phyloP scores from a whole-genome alignment of 2,113 vertebrate species.

The Jacana jacana region DNA sequence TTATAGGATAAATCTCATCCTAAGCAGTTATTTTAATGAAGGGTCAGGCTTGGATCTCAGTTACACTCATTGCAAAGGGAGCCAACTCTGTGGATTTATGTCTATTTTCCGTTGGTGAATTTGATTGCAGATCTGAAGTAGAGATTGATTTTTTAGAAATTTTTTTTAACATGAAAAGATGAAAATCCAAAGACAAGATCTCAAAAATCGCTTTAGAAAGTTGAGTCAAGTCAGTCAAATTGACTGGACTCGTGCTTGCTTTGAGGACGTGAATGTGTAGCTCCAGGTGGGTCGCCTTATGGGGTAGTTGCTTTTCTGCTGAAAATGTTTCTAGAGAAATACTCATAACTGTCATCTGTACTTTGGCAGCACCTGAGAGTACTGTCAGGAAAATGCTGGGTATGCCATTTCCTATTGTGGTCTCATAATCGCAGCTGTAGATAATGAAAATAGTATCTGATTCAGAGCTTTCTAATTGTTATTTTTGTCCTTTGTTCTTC shows the following conservation, averaged over 20 bases:
- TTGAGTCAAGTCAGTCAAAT: background rate
- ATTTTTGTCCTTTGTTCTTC: background rate
- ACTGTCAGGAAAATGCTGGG: background rate
- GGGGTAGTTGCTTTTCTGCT: slow-evolving; percentile 19
- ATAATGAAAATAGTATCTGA: background rate
- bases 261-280: slow-evolving; percentile 1
- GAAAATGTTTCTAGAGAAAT: slow-evolving; percentile 31
- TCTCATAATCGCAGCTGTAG: background rate
- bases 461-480: background rate
- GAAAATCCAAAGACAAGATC: background rate
- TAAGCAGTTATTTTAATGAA: background rate
- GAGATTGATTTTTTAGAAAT: background rate
- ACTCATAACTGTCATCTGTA: slow-evolving; percentile 11
- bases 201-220: background rate
- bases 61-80: background rate
- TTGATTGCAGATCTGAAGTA: background rate
- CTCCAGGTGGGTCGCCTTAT: background rate
- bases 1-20: background rate
- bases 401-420: slow-evolving; percentile 24
- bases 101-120: background rate
- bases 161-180: background rate
- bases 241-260: background rate
- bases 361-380: background rate
- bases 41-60: background rate
- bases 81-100: background rate